phyloP scores from a whole-genome alignment of 2,797 vertebrate species.

The Loriculus beryllinus region DNA sequence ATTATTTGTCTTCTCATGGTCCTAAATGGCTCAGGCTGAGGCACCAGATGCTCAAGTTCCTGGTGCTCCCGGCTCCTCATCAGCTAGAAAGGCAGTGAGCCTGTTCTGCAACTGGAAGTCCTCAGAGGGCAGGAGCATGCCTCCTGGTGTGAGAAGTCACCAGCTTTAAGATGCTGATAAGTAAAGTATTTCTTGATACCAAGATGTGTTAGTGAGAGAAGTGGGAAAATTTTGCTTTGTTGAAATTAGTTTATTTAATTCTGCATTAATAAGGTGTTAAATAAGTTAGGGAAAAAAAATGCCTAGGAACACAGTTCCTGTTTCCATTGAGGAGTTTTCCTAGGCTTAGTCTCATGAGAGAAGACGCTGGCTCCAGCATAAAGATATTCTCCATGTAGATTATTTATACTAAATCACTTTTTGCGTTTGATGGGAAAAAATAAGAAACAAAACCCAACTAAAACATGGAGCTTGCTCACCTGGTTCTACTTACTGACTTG shows the following conservation, averaged over 20 bases:
- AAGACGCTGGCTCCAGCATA: not conserved
- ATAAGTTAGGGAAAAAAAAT: not conserved
- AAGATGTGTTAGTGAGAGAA: not conserved
- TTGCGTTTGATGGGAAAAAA: not conserved
- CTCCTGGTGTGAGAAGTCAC: not conserved
- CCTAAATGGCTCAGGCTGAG: not conserved
- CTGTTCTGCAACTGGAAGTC: not conserved
- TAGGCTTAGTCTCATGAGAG: not conserved
- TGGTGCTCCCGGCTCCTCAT: not conserved
- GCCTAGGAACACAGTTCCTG: accelerated
- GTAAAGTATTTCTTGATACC: not conserved
- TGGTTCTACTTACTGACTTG: not conserved
- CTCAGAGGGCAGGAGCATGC: not conserved
- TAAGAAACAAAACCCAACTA: accelerated
- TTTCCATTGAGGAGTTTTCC: not conserved
- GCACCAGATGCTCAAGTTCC: not conserved
- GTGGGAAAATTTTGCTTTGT: not conserved
- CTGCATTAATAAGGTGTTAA: not conserved
- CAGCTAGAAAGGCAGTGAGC: not conserved
- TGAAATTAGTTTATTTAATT: not conserved
- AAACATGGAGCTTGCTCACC: not conserved
- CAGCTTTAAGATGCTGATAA: not conserved
- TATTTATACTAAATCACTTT: not conserved
- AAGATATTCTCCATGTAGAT: not conserved
- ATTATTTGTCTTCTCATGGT: not conserved